Base-by-base conservation (phyloP, 2,888 invertebrate genomes). In the Aleiodes alternator region DNA sequence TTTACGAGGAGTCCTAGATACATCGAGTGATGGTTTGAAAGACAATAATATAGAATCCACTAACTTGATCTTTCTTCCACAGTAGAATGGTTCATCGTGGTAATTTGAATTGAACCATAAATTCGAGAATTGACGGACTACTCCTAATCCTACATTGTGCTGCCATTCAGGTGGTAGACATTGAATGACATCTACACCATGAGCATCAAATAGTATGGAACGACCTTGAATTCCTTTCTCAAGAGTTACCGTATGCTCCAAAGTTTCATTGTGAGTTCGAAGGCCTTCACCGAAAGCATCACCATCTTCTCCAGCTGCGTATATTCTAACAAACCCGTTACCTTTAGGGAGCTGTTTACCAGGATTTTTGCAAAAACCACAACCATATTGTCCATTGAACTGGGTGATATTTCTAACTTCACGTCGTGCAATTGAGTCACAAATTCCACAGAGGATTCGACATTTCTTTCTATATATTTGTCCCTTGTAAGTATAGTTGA, bases 351-450 rank as follows among this genome's bases (percentile, higher is more conserved):
- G 38, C 14, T 78, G 50, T 69, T n/a, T 59, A n/a, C 80, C 79
- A 9, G 73, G 68, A 75, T 80, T 73, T 9, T 69, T 57, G 14
- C 80, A 81, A 69, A 77, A 77, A 14, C 73, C 76, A 64, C 82
- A 82, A 0, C 80, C 80, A 61, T 64, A 82, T 4, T 72, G 70
- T 0, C 79, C 80, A 48, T 80, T 80, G n/a, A 76, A 79, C 51
- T 73, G 77, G 12, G 68, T 57, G 1, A 68, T 50, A 69, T 59
- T 69, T 66, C 75, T 16, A 5, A 79, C 64, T 12, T 69, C 61
- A 7, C 76, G 76, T 56, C 78, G 38, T 8, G 72, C 80, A 34
- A 76, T 69, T 48, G 71, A 72, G 71, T 80, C 79, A n/a, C 77
- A 74, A 48, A 79, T 38, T 14, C 74, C 73, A 4, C 57, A 16